Base-by-base conservation (phyloP, 2,888 invertebrate species). In the Philaethria dido region DNA sequence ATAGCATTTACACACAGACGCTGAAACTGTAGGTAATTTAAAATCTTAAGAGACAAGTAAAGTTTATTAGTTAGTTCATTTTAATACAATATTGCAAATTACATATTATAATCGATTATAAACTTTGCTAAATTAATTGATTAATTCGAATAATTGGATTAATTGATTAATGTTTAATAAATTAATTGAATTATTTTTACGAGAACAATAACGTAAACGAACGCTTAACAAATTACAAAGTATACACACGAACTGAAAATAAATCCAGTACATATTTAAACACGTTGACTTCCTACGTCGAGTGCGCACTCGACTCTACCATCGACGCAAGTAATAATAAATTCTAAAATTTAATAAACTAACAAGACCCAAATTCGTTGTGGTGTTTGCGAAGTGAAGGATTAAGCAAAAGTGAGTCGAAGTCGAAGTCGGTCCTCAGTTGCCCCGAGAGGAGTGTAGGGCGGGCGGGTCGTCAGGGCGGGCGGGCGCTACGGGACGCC, bases 391-490 rank as follows among this genome's bases (percentile, higher is more conserved):
- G n/a, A 29, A 6, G 54, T 52, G 44, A 48, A 48, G 62, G 57
- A 39, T 55, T 55, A n/a, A 39, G 29, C 42, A 44, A 18, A 42
- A 63, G 36, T 48, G 33, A 45, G 59, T 65, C 64, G 64, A 62
- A 45, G 59, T 65, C 64, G 64, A 62, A 69, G 59, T 59, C 47
- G 25, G 55, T 39, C 44, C 54, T 25, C n/a, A 52, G 50, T 16
- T 6, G 18, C 14, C 16, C 11, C 11, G 3, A n/a, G 25, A n/a
- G 25, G 4, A n/a, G 14, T n/a, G n/a, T 16, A 45, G 18, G 44
- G 44, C 18, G 45, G 18, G 45, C 18, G 45, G 18, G 45, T 18
- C 16, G 29, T 22, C 33, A n/a, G 39, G 52, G 25, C 22, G 11
- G 47, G 22, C 25, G 47, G 13, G 39, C 1, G 39, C 39, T 13